Base-by-base conservation (phyloP, 2,888 invertebrate genomes). In the Herminia tarsipennalis region DNA sequence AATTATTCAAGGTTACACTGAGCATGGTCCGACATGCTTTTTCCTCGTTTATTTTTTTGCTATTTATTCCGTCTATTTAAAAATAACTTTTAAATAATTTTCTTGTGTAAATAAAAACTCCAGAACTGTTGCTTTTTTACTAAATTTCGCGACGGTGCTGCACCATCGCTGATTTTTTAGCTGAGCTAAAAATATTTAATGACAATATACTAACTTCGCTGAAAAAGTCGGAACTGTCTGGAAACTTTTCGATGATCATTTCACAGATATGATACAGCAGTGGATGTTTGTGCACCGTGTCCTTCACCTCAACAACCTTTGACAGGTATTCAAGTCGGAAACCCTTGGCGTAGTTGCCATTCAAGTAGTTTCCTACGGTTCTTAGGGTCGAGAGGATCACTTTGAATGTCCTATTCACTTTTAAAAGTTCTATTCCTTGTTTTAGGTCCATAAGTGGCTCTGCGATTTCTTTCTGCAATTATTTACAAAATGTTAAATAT, bases 361-460 rank as follows among this genome's bases (percentile, higher is more conserved):
- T 99, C 49, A 99, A 93, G 83, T 98, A 98, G 89, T 98, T 98
- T 64, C 99, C 99, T 66, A 99, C 96, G 39, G 98, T 96, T 50
- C 99, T 92, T 56, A 99, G 92, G 22, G 98, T 98, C 44, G 98
- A 96, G 53, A 99, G 93, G 77, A 99, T 98, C 54, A 96, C 96
- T 83, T 97, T 95, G 92, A 99, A 99, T 21, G 99, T 99, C 87
- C 95, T 96, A 88, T 98, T 99, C 53, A 94, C 93, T 86, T 96
- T 96, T 58, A 99, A 90, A 50, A 97, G 94, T 85, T 98, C 98
- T 81, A 99, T 96, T 49, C 99, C 99, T 83, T 97, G 96, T 92
- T 99, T 99, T 69, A 99, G 92, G 92, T 99, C 99, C 98, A 98
- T 98, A 70, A 99, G 91, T 29, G 99, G 99, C 89, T 99, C 99